A percentile compares a stretch with the other conserved stretches of the same genome.
phyloP scores from a whole-genome alignment of 2,113 vertebrate species.

The Ascaphus truei region DNA sequence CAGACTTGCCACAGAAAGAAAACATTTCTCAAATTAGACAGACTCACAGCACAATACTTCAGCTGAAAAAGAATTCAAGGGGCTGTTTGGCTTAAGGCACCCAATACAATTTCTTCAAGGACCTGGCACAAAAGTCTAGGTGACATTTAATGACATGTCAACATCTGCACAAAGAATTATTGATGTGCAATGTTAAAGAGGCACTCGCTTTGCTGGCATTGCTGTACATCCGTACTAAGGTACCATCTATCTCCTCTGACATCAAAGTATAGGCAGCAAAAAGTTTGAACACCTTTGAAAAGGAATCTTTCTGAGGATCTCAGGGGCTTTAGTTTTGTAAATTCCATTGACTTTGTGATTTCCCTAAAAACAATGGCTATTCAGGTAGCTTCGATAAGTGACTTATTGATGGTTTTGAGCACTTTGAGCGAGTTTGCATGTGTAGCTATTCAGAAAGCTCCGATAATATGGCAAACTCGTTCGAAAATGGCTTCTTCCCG shows the following conservation, averaged over 20 bases:
- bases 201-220: not conserved
- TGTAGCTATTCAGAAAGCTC: too few species aligned
- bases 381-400: too few species aligned
- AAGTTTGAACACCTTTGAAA: constrained; percentile 37
- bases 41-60: constrained; percentile 7
- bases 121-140: not conserved
- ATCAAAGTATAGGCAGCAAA: constrained; percentile 14
- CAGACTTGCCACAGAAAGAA: constrained; percentile 4
- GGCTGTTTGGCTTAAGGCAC: not conserved
- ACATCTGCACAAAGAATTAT: constrained; percentile 8
- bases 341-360: constrained; percentile 33
- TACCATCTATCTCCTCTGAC: not conserved
- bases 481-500: too few species aligned
- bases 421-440: too few species aligned
- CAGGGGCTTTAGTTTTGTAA: not conserved
- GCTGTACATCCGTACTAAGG: not conserved
- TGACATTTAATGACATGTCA: constrained; percentile 3
- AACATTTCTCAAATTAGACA: constrained; percentile 15
- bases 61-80: not conserved
- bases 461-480: too few species aligned
- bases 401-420: too few species aligned
- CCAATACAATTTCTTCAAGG: constrained; percentile 8
- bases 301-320: constrained; percentile 22
- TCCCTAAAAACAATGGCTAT: constrained; percentile 39
- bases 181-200: constrained; percentile 3